Conservation (phyloP, 1,140 invertebrate genomes). For the Apis laboriosa region DNA sequence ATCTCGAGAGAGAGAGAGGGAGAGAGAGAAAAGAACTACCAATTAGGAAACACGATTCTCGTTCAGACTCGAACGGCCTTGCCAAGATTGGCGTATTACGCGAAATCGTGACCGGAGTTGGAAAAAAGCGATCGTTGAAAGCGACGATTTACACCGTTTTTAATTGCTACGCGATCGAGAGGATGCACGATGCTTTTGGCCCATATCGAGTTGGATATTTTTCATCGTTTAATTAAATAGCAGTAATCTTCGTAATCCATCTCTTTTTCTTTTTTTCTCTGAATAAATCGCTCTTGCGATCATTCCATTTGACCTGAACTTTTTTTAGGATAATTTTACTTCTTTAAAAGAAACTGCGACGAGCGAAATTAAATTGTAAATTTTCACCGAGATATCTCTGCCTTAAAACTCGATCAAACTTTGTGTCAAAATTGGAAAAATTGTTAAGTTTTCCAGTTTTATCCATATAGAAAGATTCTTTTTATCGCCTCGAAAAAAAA, state of each 20-base stretch:
- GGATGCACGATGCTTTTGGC: background rate
- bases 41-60: conserved; percentile 54
- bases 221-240: background rate
- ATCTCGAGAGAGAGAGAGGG: background rate
- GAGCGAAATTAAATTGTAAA: too few relatives aligned
- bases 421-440: too few relatives aligned
- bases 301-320: too few relatives aligned
- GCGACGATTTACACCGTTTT: conserved; percentile 13
- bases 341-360: too few relatives aligned
- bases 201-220: background rate
- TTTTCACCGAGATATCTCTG: too few relatives aligned
- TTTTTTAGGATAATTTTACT: too few relatives aligned
- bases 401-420: too few relatives aligned
- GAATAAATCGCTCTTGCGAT: too few relatives aligned
- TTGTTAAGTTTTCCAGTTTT: too few relatives aligned
- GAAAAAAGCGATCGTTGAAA: background rate
- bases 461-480: too few relatives aligned
- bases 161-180: conserved; percentile 9
- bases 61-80: conserved; percentile 32
- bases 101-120: conserved; percentile 1
- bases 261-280: too few relatives aligned
- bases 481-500: too few relatives aligned
- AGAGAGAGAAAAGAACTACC: conserved; percentile 46
- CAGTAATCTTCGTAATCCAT: background rate
- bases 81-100: conserved; percentile 7